phyloP scores from a whole-genome alignment of 2,113 vertebrate species.

The Boleophthalmus pectinirostris region DNA sequence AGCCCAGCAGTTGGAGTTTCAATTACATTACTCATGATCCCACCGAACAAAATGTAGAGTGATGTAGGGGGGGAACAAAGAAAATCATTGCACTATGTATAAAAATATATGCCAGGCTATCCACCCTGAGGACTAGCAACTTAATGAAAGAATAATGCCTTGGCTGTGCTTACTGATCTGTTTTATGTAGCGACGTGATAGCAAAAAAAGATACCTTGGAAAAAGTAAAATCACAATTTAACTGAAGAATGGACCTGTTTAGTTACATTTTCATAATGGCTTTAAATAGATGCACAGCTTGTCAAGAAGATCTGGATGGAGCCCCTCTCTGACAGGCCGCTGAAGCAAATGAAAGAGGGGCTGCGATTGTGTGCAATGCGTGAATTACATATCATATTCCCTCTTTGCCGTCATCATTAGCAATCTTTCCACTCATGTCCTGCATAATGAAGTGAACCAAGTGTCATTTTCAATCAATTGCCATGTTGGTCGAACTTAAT shows the following conservation, averaged over 20 bases:
- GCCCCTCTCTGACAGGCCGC: conserved; percentile 51
- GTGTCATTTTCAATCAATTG: conserved; percentile 71
- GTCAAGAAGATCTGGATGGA: conserved; percentile 54
- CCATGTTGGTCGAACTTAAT: conserved; percentile 72
- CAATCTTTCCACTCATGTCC: conserved; percentile 70
- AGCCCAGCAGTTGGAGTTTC: conserved; percentile 59
- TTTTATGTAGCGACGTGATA: neutral
- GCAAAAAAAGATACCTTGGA: conserved; percentile 6
- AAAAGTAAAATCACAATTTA: conserved; percentile 24
- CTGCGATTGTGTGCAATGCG: conserved; percentile 58
- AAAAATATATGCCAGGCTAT: conserved; percentile 37
- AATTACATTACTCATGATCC: conserved; percentile 51
- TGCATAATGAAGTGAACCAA: conserved; percentile 69
- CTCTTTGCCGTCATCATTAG: conserved; percentile 63
- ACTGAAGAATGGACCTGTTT: conserved; percentile 33
- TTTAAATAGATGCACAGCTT: conserved; percentile 25
- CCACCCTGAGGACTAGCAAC: conserved; percentile 1
- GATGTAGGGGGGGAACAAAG: conserved; percentile 7
- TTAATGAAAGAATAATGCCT: conserved; percentile 7
- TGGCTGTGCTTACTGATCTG: neutral
- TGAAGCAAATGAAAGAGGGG: conserved; percentile 43
- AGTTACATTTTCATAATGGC: conserved; percentile 28
- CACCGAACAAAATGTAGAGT: conserved; percentile 37
- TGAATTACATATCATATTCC: conserved; percentile 50
- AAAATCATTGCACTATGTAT: conserved; percentile 19